Conservation (phyloP, 2,888 invertebrate species). For the Lucinisca nassula region DNA sequence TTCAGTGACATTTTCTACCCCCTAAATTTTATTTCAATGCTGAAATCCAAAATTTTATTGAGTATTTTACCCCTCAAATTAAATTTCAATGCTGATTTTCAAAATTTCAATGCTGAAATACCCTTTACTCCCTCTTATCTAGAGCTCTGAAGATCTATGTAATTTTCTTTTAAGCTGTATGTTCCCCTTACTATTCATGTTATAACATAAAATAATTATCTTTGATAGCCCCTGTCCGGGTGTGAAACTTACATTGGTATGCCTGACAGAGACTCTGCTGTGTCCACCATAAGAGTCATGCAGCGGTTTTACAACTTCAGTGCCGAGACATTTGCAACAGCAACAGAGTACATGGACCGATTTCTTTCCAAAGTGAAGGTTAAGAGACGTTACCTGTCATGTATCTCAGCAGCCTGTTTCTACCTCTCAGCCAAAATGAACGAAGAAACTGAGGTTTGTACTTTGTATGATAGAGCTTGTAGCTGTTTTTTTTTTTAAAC, state of each 20-base stretch:
- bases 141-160: no score
- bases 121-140: no score
- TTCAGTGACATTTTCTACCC: no score
- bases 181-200: no score
- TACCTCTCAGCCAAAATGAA: constrained; percentile 82
- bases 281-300: constrained; percentile 83
- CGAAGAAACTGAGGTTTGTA: constrained; percentile 77
- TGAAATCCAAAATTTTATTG: no score
- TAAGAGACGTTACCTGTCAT: constrained; percentile 79
- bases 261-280: constrained; percentile 79
- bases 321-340: constrained; percentile 80
- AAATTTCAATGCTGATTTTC: no score
- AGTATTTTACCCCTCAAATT: no score
- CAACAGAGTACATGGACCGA: constrained; percentile 81
- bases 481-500: no score
- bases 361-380: constrained; percentile 85
- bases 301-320: constrained; percentile 83
- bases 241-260: constrained; percentile 53
- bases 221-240: constrained; percentile 38
- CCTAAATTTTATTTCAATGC: no score
- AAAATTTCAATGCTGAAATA: no score
- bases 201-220: no score
- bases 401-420: constrained; percentile 83
- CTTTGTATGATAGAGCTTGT: not conserved
- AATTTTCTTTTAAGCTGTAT: no score